phyloP scores from a whole-genome alignment of 2,888 invertebrate genomes.

The Odontocerum albicorne region DNA sequence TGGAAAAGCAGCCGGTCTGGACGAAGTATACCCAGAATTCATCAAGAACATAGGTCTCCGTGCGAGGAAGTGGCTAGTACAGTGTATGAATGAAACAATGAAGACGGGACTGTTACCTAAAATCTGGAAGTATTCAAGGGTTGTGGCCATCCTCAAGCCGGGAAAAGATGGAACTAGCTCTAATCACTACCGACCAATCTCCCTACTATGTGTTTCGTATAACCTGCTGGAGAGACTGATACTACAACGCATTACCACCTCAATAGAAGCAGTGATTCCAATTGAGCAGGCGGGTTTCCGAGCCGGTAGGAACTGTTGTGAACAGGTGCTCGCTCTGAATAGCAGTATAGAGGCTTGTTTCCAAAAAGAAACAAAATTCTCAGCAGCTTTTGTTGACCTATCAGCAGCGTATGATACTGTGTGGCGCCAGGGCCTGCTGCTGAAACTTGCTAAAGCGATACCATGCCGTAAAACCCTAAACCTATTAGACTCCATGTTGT shows the following conservation, averaged over 20 bases:
- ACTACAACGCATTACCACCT: constrained; percentile 5
- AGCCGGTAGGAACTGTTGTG: too few species aligned
- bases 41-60: too few species aligned
- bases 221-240: constrained; percentile 7
- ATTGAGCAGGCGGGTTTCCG: constrained; percentile 5
- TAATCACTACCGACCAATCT: constrained; percentile 4
- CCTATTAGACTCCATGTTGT: background rate
- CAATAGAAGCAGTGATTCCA: constrained; percentile 8
- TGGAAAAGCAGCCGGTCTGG: too few species aligned
- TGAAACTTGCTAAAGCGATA: constrained; percentile 2
- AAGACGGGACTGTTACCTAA: too few species aligned
- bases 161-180: constrained; percentile 1
- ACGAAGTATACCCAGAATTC: too few species aligned
- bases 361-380: constrained; percentile 1
- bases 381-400: constrained; percentile 5
- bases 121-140: too few species aligned
- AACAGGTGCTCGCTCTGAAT: too few species aligned
- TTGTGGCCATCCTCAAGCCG: too few species aligned
- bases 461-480: background rate
- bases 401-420: constrained; percentile 5
- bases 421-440: constrained; percentile 1
- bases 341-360: constrained; percentile 2
- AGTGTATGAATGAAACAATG: too few species aligned
- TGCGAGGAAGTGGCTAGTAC: too few species aligned
- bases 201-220: constrained; percentile 1